phyloP scores from a whole-genome alignment of 2,113 vertebrate species.

The Megaceryle maxima region DNA sequence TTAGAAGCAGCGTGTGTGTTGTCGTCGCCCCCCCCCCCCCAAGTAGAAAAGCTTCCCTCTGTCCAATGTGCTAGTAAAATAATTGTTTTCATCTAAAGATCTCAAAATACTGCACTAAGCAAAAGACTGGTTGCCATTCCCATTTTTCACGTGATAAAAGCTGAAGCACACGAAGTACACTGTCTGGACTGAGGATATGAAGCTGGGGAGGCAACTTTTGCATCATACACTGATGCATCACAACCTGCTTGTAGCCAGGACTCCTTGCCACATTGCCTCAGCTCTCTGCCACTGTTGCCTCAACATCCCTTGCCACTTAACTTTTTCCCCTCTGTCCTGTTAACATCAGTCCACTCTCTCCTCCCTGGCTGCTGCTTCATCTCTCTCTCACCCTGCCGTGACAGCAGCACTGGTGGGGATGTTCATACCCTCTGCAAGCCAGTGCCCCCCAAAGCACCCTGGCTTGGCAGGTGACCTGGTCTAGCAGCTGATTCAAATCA shows the following conservation, averaged over 20 bases:
- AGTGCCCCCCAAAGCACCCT: not conserved
- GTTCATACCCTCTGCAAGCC: not conserved
- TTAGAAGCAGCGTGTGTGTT: not conserved
- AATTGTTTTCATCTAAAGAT: not conserved
- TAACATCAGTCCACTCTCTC: not conserved
- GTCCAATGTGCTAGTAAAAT: not conserved
- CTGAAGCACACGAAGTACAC: not conserved
- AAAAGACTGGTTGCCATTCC: not conserved
- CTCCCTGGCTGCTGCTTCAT: not conserved
- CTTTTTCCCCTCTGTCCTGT: not conserved
- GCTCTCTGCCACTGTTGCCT: not conserved
- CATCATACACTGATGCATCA: not conserved
- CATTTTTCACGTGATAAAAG: not conserved
- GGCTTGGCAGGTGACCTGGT: not conserved
- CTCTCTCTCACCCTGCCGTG: not conserved
- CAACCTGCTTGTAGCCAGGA: not conserved
- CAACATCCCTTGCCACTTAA: not conserved
- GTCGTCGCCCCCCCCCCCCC: not conserved
- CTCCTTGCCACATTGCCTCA: rapidly evolving
- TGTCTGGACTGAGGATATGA: not conserved
- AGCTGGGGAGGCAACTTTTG: not conserved
- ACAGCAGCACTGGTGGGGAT: not conserved
- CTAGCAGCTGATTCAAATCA: not conserved
- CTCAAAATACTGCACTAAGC: not conserved
- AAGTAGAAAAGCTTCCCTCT: not conserved